phyloP scores from a whole-genome alignment of 1,140 invertebrate genomes.

The Araneus ventricosus region DNA sequence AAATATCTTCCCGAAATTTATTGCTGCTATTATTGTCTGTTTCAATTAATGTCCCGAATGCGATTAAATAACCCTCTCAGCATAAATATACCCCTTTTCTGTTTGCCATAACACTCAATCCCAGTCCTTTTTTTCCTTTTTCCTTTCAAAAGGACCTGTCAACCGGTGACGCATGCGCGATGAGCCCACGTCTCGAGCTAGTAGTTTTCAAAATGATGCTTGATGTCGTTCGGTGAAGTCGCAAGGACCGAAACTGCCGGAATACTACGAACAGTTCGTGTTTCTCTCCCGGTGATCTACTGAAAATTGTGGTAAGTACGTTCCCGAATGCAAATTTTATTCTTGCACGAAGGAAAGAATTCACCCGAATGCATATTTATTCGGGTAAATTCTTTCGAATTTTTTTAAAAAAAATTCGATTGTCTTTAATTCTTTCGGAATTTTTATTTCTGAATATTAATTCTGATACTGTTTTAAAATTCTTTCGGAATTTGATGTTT shows the following conservation, averaged over 20 bases:
- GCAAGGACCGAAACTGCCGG: too few species aligned
- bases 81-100: neutral
- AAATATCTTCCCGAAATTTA: too few species aligned
- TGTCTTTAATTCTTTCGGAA: too few species aligned
- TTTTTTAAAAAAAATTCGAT: too few species aligned
- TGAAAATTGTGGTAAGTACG: neutral
- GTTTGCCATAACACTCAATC: neutral
- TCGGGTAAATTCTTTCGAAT: too few species aligned
- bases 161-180: neutral
- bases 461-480: too few species aligned
- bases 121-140: neutral
- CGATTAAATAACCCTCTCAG: neutral
- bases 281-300: neutral
- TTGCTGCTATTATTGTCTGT: too few species aligned
- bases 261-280: too few species aligned
- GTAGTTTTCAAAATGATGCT: conserved; percentile 15
- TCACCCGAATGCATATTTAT: too few species aligned
- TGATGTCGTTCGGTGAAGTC: neutral
- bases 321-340: neutral
- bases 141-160: conserved; percentile 10
- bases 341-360: neutral
- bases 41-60: neutral
- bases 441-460: too few species aligned
- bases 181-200: neutral
- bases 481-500: too few species aligned